phyloP scores from a whole-genome alignment of 2,113 vertebrate genomes.

The Meriones unguiculatus region DNA sequence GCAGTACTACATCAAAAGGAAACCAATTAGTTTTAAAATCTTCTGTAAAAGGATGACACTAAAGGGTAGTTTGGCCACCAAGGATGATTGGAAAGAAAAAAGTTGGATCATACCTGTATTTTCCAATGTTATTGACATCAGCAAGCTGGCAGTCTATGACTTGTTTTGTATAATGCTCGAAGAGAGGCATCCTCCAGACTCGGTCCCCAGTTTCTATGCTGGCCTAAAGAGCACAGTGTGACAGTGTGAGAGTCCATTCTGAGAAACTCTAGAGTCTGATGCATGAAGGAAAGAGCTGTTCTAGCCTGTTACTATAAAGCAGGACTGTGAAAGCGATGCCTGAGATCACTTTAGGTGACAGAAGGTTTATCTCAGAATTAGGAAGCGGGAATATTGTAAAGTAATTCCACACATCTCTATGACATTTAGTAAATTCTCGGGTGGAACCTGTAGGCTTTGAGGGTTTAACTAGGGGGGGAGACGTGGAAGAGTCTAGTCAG shows the following conservation, averaged over 20 bases:
- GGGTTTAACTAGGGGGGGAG: background rate
- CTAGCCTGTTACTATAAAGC: background rate
- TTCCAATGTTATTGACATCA: slow-evolving; percentile 97
- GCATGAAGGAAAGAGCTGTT: background rate
- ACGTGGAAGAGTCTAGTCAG: background rate
- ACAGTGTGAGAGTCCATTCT: background rate
- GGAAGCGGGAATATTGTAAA: background rate
- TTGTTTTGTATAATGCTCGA: slow-evolving; percentile 96
- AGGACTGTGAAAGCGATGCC: background rate
- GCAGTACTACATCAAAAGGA: background rate
- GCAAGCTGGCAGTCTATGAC: slow-evolving; percentile 95
- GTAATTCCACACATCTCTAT: background rate
- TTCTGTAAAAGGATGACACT: background rate
- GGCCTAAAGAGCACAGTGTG: slow-evolving; percentile 87
- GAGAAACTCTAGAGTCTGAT: background rate
- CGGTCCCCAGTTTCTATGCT: slow-evolving; percentile 96
- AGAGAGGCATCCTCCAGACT: slow-evolving; percentile 99
- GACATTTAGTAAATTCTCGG: slow-evolving; percentile 4
- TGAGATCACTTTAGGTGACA: background rate
- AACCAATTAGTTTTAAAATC: background rate
- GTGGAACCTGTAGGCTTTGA: background rate
- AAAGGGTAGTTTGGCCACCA: background rate
- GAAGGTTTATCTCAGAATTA: slow-evolving; percentile 33
- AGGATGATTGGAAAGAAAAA: background rate
- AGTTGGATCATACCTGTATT: slow-evolving; percentile 90